Base-by-base conservation (phyloP, 2,797 vertebrate genomes). In the Esox masquinongy region DNA sequence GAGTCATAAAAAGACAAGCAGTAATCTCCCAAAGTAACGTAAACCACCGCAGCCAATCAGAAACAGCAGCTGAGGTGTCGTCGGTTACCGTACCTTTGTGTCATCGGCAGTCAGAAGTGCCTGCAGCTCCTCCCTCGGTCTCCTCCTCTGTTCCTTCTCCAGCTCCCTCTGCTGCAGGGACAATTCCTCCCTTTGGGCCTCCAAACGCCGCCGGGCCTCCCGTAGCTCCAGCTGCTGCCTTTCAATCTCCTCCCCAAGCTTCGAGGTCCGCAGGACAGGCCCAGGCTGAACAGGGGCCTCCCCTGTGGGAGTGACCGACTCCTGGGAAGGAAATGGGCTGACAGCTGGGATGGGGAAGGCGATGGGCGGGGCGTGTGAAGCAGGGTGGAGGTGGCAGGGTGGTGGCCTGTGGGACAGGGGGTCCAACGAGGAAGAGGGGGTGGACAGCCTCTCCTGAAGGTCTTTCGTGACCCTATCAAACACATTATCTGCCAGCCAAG, bases 181-280 rank as follows among this genome's bases (percentile, higher is more conserved):
- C 29, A 93, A 29, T 9, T 70, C 74, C 80, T 91, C 87, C 39
- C 87, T 88, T 9, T 89, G 88, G 59, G 79, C 70, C 74, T 88
- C 83, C 34, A 93, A 67, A 0, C 83, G 86, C 9, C 88, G 80
- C n/a, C 94, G 92, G 68, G 86, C 75, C 47, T 90, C 83, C 75
- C 83, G 87, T 82, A 92, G 83, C 82, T 88, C 88, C 36, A 68
- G 82, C n/a, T 92, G 93, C 77, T 87, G 91, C 84, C 81, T 79
- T 2, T 90, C 90, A 75, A 74, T 39, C 1, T 78, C 85, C 19
- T 74, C 74, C 26, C 61, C 71, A 66, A 78, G 75, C 76, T 0
- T 59, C 71, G 14, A 66, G 36, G 0, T 9, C 47, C 1, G 49
- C 7, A 53, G 73, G 5, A 73, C 17, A 26, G 71, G 51, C 67